Evolutionary conservation across 2,888 invertebrate species (phyloP).

Genomic region (Rapana venosa): DNA sequence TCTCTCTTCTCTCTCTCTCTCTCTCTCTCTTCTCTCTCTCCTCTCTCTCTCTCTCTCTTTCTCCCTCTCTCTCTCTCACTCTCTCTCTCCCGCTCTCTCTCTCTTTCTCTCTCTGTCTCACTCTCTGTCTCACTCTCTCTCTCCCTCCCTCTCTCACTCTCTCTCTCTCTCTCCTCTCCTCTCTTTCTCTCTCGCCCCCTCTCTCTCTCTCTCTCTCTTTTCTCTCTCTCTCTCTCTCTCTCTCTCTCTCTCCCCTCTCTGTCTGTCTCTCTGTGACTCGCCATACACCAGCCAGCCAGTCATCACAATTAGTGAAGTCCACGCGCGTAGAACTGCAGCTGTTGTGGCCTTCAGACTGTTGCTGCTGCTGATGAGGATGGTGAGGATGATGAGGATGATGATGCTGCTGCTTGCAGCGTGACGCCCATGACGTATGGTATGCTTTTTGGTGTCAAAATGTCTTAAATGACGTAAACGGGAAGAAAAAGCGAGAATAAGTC

Average conservation of each 20-base stretch:
- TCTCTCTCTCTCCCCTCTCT: background rate
- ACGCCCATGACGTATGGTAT: too few relatives aligned
- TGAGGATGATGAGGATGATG: too few relatives aligned
- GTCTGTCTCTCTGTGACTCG: background rate
- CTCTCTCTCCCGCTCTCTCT: background rate
- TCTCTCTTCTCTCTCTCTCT: background rate
- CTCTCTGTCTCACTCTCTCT: background rate
- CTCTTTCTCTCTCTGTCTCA: background rate
- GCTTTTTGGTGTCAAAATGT: too few relatives aligned
- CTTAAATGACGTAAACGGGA: too few relatives aligned
- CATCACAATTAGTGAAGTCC: too few relatives aligned
- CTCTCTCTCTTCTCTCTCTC: background rate
- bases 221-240: background rate
- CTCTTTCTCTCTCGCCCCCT: background rate
- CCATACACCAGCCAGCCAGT: background rate
- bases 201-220: background rate
- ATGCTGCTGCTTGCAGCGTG: too few relatives aligned
- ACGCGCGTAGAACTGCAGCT: too few relatives aligned
- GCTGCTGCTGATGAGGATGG: too few relatives aligned
- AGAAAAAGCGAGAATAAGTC: too few relatives aligned
- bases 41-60: background rate
- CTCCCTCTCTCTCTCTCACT: background rate
- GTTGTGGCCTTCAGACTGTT: too few relatives aligned
- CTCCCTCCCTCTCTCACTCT: background rate
- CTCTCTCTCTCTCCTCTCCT: background rate